These are phyloP conservation scores for Probosciger aterrimus DNA, from an alignment of 2,113 vertebrate genomes.

Conservation along the genomic window DNA sequence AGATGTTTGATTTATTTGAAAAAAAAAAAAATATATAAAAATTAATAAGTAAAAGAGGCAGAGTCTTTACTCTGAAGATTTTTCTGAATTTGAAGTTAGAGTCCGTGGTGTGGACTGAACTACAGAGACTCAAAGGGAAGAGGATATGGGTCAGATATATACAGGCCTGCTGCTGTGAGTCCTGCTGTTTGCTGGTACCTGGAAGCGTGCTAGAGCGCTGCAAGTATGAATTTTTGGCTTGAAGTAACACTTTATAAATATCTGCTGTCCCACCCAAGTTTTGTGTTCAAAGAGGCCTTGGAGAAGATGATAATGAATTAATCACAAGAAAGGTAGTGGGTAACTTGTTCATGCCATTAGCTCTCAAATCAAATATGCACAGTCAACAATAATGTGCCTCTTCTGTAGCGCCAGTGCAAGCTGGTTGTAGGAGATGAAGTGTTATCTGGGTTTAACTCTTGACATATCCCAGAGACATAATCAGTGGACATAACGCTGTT, in stretches of 20 bases:
- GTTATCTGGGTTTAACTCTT: background rate
- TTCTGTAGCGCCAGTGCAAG: background rate
- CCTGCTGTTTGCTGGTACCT: background rate
- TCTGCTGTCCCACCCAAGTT: background rate
- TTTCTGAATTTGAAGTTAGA: background rate
- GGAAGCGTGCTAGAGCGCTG: accelerated
- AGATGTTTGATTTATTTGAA: background rate
- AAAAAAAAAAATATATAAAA: background rate
- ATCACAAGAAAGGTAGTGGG: background rate
- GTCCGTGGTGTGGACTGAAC: accelerated
- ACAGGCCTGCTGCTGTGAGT: background rate
- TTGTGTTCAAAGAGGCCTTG: background rate
- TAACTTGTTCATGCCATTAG: background rate
- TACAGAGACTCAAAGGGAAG: accelerated
- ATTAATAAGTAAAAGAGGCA: background rate
- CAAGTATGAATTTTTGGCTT: background rate
- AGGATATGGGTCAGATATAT: background rate
- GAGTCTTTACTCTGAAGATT: background rate
- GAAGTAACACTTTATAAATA: background rate
- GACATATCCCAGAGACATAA: background rate
- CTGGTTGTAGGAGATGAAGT: background rate
- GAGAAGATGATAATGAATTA: background rate
- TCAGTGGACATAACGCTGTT: background rate
- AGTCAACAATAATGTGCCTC: background rate
- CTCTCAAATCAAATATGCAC: background rate